Conservation (phyloP, 2,797 vertebrate species). For the Clarias platycephalus region DNA sequence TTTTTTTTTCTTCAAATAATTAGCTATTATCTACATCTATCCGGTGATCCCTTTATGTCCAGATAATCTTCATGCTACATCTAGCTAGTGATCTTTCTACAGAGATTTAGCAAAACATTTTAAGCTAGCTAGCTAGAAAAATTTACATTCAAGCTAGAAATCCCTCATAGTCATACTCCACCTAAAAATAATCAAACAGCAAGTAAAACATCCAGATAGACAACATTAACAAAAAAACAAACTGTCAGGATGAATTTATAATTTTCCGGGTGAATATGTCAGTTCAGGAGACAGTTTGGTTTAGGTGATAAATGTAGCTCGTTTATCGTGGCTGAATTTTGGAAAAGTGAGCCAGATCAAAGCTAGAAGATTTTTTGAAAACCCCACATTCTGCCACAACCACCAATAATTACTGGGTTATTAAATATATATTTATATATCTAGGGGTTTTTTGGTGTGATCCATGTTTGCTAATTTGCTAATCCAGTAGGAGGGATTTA, state of each 20-base stretch:
- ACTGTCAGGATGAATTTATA: neutral
- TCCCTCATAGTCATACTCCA: neutral
- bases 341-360: neutral
- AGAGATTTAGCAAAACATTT: neutral
- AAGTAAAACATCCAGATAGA: neutral
- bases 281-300: neutral
- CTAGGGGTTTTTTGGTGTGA: neutral
- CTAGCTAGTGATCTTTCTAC: neutral
- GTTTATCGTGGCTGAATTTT: neutral
- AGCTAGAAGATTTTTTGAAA: neutral
- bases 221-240: neutral
- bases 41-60: neutral
- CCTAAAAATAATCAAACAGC: neutral
- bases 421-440: no score
- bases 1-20: no score
- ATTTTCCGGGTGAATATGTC: neutral
- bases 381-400: neutral
- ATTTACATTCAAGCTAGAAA: neutral
- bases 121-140: neutral
- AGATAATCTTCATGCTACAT: no score
- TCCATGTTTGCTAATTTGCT: neutral
- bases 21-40: neutral
- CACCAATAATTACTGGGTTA: neutral
- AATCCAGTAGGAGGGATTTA: neutral
- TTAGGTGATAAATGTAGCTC: neutral